These are phyloP conservation scores for Seira musarum DNA, from an alignment of 2,888 invertebrate genomes.

Conservation along the genomic window DNA sequence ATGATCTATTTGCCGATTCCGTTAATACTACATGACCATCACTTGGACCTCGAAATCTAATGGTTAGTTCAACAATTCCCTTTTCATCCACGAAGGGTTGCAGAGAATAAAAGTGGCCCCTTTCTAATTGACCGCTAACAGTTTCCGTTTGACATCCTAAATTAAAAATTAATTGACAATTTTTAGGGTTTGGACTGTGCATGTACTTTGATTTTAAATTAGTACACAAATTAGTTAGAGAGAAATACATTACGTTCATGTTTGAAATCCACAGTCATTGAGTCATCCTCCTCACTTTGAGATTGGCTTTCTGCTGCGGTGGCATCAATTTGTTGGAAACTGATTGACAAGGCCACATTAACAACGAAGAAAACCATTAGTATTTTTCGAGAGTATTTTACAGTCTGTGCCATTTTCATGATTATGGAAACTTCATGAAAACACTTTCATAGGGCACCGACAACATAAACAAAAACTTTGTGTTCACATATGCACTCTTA, in stretches of 20 bases:
- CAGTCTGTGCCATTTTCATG: not conserved
- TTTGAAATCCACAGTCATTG: constrained; percentile 47
- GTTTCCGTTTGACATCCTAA: constrained; percentile 61
- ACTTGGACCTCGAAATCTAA: constrained; percentile 60
- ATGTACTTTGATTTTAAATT: too few relatives aligned
- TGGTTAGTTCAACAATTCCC: constrained; percentile 51
- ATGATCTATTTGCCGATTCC: constrained; percentile 34
- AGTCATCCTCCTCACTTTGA: constrained; percentile 20
- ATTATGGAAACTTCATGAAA: too few relatives aligned
- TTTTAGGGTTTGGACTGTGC: too few relatives aligned
- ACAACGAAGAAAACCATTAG: not conserved
- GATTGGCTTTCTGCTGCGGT: constrained; percentile 1
- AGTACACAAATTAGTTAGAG: not conserved
- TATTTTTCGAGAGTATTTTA: not conserved
- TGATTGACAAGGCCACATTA: not conserved
- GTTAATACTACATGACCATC: constrained; percentile 59
- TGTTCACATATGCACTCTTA: too few relatives aligned
- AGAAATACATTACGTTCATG: constrained; percentile 56
- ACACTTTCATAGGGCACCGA: too few relatives aligned
- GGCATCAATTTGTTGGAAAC: constrained; percentile 8
- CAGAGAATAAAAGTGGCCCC: constrained; percentile 49
- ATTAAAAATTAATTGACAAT: too few relatives aligned
- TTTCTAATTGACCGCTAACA: constrained; percentile 39
- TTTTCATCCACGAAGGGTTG: constrained; percentile 40
- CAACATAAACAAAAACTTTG: too few relatives aligned